These are phyloP conservation scores for Caenorhabditis brenneri DNA, from an alignment of 1,140 invertebrate species.

Conservation along the genomic window DNA sequence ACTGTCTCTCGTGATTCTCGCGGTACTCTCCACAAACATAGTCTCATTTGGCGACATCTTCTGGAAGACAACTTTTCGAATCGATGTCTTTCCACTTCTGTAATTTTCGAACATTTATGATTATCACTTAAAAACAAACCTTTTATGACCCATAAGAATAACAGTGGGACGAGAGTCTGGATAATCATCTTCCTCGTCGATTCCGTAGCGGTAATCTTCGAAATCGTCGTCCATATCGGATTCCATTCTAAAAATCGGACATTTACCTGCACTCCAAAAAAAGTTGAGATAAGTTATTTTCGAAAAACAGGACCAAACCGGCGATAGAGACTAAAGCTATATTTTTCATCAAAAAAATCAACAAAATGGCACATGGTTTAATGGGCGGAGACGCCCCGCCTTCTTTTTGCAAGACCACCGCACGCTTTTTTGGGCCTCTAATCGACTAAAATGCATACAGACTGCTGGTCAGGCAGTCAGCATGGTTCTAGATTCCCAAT, in stretches of 20 bases:
- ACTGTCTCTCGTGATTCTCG: slow-evolving; percentile 97
- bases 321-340: not conserved
- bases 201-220: slow-evolving; percentile 53
- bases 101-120: slow-evolving; percentile 57
- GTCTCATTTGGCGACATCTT: slow-evolving; percentile 99
- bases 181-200: slow-evolving; percentile 49
- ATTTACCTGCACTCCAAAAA: not conserved
- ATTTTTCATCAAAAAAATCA: slow-evolving; percentile 2
- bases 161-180: slow-evolving; percentile 79
- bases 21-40: slow-evolving; percentile 96
- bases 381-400: not conserved
- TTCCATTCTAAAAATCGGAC: slow-evolving; percentile 7
- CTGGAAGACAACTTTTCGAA: slow-evolving; percentile 99
- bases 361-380: slow-evolving; percentile 33
- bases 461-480: not conserved
- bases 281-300: too few relatives aligned
- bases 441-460: not conserved
- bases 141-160: slow-evolving; percentile 89
- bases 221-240: slow-evolving; percentile 48
- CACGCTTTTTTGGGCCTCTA: not conserved
- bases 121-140: slow-evolving; percentile 74
- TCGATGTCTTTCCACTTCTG: slow-evolving; percentile 99
- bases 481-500: not conserved
- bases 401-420: not conserved
- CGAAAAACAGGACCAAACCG: not conserved